phyloP scores from a whole-genome alignment of 1,140 invertebrate species.

The Goniozus legneri region DNA sequence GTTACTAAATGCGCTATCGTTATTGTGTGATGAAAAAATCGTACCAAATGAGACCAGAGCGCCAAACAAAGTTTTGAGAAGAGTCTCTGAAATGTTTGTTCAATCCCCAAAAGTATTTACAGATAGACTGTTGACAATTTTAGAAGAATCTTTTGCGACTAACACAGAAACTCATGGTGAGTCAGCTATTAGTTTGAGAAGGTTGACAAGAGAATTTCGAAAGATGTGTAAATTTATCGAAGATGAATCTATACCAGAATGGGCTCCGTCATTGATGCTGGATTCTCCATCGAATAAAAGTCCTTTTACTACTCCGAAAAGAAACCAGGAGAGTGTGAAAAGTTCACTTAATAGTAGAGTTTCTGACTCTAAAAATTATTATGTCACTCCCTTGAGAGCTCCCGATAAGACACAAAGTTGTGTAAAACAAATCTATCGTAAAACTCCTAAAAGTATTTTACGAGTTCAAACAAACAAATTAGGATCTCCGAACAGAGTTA shows the following conservation, averaged over 20 bases:
- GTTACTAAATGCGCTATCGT: background rate
- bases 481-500: background rate
- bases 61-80: conserved; percentile 19
- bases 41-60: background rate
- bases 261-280: conserved; percentile 11
- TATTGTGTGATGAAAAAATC: background rate
- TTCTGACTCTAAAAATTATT: conserved; percentile 3
- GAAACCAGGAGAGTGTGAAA: background rate
- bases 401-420: too few species aligned
- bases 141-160: conserved; percentile 34
- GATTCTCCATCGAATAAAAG: background rate
- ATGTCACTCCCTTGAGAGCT: too few species aligned
- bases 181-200: conserved; percentile 28
- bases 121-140: conserved; percentile 35
- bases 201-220: conserved; percentile 38
- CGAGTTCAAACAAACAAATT: background rate
- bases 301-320: background rate
- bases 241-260: conserved; percentile 39
- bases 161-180: conserved; percentile 10
- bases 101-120: conserved; percentile 36
- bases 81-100: conserved; percentile 33
- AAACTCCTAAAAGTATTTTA: conserved; percentile 15
- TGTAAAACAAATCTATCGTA: background rate
- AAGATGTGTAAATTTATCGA: conserved; percentile 45
- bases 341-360: background rate